Base-by-base conservation (phyloP, 1,140 invertebrate genomes). In the Parapsyche elsis region DNA sequence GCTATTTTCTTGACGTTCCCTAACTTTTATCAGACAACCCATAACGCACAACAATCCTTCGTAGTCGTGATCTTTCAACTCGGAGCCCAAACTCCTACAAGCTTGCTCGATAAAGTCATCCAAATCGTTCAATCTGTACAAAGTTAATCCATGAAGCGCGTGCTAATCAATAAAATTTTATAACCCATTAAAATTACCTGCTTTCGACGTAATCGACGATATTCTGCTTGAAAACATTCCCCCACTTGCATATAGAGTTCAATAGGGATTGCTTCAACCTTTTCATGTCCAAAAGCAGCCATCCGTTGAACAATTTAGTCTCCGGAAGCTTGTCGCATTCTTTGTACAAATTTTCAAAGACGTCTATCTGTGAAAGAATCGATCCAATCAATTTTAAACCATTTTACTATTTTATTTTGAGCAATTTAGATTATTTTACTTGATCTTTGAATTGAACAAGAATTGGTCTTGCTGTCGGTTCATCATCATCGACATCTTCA, bases 161-260 rank as follows among this genome's bases (percentile, higher is more conserved):
- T n/a, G n/a, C n/a, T n/a, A 71, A 14, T 30, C 4, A 71, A n/a
- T 38, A 71, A 7, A 30, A 21, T 21, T 61, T 21, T 61, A n/a
- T n/a, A 26, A 74, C 16, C 67, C 4, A 14, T 71, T 80, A 38
- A 23, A 84, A 57, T 76, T 84, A 88, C 90, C 87, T 90, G 0
- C 84, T 92, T 57, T 92, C 92, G 0, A 95, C 94, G 83, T 92
- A 90, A 81, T 95, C 90, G 79, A 94, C 91, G 0, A 96, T 86
- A 88, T 96, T 91, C 78, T 93, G 91, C 84, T 96, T 96, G 84
- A 94, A 94, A 82, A 94, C 89, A 82, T 92, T 92, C 70, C 92
- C 92, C 94, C 95, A 96, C 81, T 93, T 92, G 84, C 93, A 93
- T 71, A 95, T 91, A 67, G 92, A 91, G 83, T 94, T 93, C 84